Evolutionary conservation across 2,797 vertebrate species (phyloP), one percentile per base, ranked within the genome.

Genomic region (Pseudotriccus pelzelni): DNA sequence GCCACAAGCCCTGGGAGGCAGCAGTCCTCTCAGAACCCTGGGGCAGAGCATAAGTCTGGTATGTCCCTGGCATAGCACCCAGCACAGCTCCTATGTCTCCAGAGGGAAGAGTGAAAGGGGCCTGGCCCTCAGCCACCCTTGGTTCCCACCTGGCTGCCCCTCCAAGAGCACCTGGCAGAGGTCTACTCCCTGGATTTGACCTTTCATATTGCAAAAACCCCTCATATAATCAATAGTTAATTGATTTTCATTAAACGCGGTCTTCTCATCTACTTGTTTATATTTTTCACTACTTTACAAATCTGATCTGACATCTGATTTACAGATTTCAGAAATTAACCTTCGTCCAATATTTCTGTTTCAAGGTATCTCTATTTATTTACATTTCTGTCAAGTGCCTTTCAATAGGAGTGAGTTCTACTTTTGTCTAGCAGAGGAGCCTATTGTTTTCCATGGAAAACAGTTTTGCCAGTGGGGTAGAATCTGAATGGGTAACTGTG

Each of bases 201-300:
- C 75, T 83, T 80, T 60, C 28, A 44, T 47, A 43, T 32, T 39
- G 36, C 39, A 53, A 68, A 84, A 84, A 9, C 22, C 41, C 49
- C n/a, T 85, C 27, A 87, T 39, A 56, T 43, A n/a, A n/a, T n/a
- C n/a, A n/a, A 19, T 11, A 68, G 27, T 34, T 96, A 92, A 94
- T 83, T 91, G 80, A 37, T 94, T 97, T 92, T 94, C 95, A 97
- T 95, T 96, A 97, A 97, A 96, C 94, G 92, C 3, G 10, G 58
- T 56, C 93, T 94, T 89, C 78, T 96, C 76, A 55, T 96, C 90
- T 95, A 64, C 70, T 95, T 97, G 86, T 94, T 97, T 96, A 94
- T 66, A 15, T 52, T 96, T 69, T 77, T 91, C 89, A 37, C 60
- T 87, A n/a, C 67, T 91, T 96, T 80, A 76, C 78, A 93, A 82